Base-by-base conservation (phyloP, 2,797 vertebrate species). In the Trachops cirrhosus region DNA sequence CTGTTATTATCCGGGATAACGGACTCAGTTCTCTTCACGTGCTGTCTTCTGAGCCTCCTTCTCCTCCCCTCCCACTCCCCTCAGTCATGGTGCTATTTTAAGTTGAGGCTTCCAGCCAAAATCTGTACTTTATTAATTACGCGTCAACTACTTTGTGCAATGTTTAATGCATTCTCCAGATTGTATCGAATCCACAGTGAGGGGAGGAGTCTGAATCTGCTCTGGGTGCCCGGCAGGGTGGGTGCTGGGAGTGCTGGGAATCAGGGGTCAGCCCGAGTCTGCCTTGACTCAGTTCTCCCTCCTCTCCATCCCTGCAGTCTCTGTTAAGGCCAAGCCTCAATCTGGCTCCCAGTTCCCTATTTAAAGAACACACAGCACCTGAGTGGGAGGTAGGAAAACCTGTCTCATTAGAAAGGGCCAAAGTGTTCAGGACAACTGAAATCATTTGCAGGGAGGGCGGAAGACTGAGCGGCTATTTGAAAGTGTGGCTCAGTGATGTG, bases 101-200 rank as follows among this genome's bases (percentile, higher is more conserved):
- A 96, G 97, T 94, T 74, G 93, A 59, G 96, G 97, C 97, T 98
- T 94, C 97, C 93, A 97, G 98, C 97, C 94, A 97, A 98, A 98
- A 98, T 97, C 98, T 94, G 96, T 97, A 96, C 97, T 98, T 98
- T 98, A 98, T 98, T 98, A 98, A 98, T 98, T 96, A 95, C 15
- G 91, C 4, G 54, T 93, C 98, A 97, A 97, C 97, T 96, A 97
- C 95, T 95, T 97, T 96, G 96, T 96, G 86, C 96, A 96, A 96
- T 77, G 95, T 97, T 96, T 97, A 96, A 98, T 95, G 97, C 29
- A 10, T 85, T 98, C 97, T 97, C 97, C 98, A 98, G 98, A 97
- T 95, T 98, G 96, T 41, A 97, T 95, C 96, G 78, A 83, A 57
- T 83, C 86, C 57, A 46, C 54, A 94, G 96, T 57, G 75, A 41